Conservation (phyloP, 2,888 invertebrate genomes). For the Eupithecia vulgata region DNA sequence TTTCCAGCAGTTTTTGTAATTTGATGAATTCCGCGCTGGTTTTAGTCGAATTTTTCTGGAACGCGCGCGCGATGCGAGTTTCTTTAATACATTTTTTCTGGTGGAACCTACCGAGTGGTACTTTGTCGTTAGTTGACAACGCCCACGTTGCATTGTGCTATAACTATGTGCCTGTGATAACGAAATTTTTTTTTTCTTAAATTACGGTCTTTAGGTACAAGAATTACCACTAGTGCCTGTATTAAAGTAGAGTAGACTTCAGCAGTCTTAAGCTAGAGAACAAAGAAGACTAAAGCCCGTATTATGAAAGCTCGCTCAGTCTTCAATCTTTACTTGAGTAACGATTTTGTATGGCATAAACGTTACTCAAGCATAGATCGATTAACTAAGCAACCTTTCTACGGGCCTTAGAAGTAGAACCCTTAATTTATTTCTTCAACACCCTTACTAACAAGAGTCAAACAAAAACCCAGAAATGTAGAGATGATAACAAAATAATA, state of each 20-base stretch:
- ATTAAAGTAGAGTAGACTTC: background rate
- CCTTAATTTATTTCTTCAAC: background rate
- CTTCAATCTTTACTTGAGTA: too few species aligned
- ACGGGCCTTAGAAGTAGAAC: too few species aligned
- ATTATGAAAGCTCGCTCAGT: too few species aligned
- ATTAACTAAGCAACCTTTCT: too few species aligned
- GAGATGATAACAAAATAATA: background rate
- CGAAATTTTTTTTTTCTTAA: too few species aligned
- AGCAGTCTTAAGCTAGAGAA: background rate
- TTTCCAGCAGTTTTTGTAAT: conserved; percentile 52
- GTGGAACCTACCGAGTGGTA: background rate
- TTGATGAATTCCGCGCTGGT: conserved; percentile 47
- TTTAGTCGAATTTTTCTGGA: conserved; percentile 34
- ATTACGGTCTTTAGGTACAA: too few species aligned
- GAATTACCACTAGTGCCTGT: too few species aligned
- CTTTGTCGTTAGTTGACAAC: background rate
- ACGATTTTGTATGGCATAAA: too few species aligned
- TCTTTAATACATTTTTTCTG: conserved; percentile 3
- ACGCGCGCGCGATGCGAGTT: conserved; percentile 12
- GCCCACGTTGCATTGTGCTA: background rate
- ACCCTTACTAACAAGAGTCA: background rate
- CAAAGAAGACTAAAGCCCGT: background rate
- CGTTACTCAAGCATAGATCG: too few species aligned
- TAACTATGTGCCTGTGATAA: background rate
- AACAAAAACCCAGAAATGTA: background rate